Percentiles rank a stretch among this genome's conserved stretches.
These are phyloP conservation scores for Galendromus occidentalis DNA, from an alignment of 1,140 invertebrate genomes.

Conservation along the genomic window DNA sequence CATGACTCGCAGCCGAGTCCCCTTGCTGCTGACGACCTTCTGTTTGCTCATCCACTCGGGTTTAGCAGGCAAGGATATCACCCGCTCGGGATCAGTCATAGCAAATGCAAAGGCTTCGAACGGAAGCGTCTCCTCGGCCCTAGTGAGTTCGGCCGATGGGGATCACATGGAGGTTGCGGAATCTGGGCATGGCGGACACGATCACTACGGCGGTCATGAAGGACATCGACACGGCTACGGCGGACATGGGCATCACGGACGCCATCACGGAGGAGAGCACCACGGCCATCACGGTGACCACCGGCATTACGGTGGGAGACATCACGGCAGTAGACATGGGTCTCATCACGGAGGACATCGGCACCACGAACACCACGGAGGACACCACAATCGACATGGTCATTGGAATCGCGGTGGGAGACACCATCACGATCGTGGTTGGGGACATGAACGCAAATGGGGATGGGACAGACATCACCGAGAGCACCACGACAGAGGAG, in stretches of 20 bases:
- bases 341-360: constrained; percentile 1
- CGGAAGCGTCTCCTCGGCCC: too few species aligned
- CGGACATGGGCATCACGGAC: too few species aligned
- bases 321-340: neutral
- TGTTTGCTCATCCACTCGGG: too few species aligned
- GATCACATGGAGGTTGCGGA: too few species aligned
- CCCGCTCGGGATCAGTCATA: too few species aligned
- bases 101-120: too few species aligned
- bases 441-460: neutral
- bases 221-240: neutral
- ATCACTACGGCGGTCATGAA: neutral
- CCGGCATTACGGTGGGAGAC: neutral
- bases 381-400: too few species aligned
- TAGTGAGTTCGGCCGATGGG: too few species aligned
- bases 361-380: neutral
- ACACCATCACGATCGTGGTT: neutral
- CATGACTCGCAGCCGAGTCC: too few species aligned
- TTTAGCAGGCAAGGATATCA: too few species aligned
- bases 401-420: neutral
- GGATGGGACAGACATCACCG: neutral
- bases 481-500: neutral
- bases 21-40: too few species aligned
- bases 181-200: too few species aligned
- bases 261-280: neutral
- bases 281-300: neutral